Conservation (phyloP, 2,888 invertebrate genomes). For the Operophtera brumata region DNA sequence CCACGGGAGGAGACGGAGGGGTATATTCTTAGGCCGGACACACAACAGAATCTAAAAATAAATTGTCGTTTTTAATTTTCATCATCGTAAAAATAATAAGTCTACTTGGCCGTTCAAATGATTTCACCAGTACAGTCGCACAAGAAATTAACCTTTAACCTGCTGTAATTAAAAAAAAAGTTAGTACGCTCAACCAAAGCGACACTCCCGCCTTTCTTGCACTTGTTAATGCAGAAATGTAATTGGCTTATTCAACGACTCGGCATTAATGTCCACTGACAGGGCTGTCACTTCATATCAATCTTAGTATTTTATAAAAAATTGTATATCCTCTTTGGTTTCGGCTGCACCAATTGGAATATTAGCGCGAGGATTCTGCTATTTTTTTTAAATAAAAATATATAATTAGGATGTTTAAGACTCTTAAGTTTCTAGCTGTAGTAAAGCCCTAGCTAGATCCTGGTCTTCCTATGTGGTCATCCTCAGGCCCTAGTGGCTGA, state of each 20-base stretch:
- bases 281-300: slow-evolving; percentile 26
- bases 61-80: neutral
- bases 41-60: slow-evolving; percentile 13
- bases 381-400: too few relatives aligned
- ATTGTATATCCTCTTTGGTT: too few relatives aligned
- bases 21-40: too few relatives aligned
- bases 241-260: slow-evolving; percentile 58
- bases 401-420: too few relatives aligned
- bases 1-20: too few relatives aligned
- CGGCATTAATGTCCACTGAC: slow-evolving; percentile 54
- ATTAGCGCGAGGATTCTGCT: too few relatives aligned
- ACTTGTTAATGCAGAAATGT: slow-evolving; percentile 63
- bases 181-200: slow-evolving; percentile 32
- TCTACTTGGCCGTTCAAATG: slow-evolving; percentile 3
- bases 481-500: too few relatives aligned
- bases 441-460: too few relatives aligned
- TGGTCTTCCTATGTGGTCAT: too few relatives aligned
- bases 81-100: neutral
- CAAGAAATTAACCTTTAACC: slow-evolving; percentile 27
- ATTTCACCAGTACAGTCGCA: slow-evolving; percentile 10
- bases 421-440: too few relatives aligned
- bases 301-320: neutral
- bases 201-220: slow-evolving; percentile 45
- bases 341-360: too few relatives aligned
- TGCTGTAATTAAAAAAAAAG: slow-evolving; percentile 27